Percentiles rank a stretch among this genome's conserved stretches.
Conservation (phyloP, 2,888 invertebrate species). For the Pachliopta kotzebuea region DNA sequence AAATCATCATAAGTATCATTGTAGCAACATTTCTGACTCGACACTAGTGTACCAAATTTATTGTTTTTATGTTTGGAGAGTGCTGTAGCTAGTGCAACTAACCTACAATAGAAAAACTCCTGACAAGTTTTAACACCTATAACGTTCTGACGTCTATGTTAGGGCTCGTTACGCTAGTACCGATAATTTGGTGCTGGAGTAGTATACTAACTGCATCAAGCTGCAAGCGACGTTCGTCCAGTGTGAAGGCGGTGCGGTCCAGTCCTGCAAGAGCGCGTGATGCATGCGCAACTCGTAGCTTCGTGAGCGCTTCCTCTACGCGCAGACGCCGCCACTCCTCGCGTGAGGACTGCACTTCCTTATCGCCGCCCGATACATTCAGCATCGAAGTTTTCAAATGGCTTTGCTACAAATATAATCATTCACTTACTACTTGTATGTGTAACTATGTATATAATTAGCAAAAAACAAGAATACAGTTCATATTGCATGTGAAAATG, state of each 20-base stretch:
- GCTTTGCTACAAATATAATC: conserved; percentile 51
- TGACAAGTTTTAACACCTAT: too few relatives aligned
- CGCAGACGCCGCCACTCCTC: conserved; percentile 58
- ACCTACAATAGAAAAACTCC: too few relatives aligned
- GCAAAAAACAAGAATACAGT: too few relatives aligned
- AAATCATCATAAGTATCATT: too few relatives aligned
- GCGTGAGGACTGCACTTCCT: conserved; percentile 47
- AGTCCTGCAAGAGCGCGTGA: conserved; percentile 83
- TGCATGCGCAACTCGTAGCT: conserved; percentile 84
- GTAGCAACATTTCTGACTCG: too few relatives aligned
- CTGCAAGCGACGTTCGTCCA: conserved; percentile 85
- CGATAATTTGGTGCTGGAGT: too few relatives aligned
- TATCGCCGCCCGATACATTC: conserved; percentile 63
- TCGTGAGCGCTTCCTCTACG: conserved; percentile 83
- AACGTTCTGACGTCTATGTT: too few relatives aligned
- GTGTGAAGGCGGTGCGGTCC: conserved; percentile 82
- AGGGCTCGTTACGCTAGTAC: too few relatives aligned
- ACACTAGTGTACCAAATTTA: too few relatives aligned
- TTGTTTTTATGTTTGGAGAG: too few relatives aligned
- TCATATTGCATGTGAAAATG: too few relatives aligned
- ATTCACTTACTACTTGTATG: not conserved
- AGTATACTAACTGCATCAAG: conserved; percentile 82
- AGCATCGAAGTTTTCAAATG: conserved; percentile 59
- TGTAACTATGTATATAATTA: not conserved
- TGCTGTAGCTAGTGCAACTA: too few relatives aligned